These are phyloP conservation scores for Acanthococcus lagerstroemiae DNA, from an alignment of 2,888 invertebrate species.

Conservation along the genomic window DNA sequence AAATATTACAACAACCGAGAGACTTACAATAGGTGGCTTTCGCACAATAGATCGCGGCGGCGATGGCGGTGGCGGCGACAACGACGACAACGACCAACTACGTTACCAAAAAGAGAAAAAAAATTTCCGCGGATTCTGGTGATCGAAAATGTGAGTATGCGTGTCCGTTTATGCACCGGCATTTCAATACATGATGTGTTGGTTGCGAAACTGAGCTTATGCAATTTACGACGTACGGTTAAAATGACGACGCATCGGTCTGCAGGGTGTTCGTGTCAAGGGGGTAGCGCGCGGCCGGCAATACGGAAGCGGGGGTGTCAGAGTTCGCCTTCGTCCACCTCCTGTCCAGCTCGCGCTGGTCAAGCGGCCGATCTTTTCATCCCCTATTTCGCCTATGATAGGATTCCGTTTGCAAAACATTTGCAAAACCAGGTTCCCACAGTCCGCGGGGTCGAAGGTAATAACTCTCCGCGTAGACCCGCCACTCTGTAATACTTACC, in stretches of 20 bases:
- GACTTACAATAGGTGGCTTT: constrained; percentile 14
- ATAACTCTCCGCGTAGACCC: constrained; percentile 10
- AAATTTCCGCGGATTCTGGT: no score
- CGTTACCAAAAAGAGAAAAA: constrained; percentile 9
- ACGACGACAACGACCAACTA: not conserved
- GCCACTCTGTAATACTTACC: not conserved
- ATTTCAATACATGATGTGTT: constrained; percentile 27
- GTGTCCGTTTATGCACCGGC: constrained; percentile 26
- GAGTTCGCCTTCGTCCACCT: constrained; percentile 7
- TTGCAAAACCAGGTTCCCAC: constrained; percentile 28
- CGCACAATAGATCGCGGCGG: constrained; percentile 11
- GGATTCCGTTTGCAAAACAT: constrained; percentile 21
- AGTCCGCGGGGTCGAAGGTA: constrained; percentile 20
- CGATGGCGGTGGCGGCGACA: not conserved
- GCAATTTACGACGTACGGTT: constrained; percentile 18
- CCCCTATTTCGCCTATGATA: constrained; percentile 3
- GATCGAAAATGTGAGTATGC: no score
- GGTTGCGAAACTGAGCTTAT: constrained; percentile 29
- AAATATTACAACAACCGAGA: not conserved
- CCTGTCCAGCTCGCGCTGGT: not conserved
- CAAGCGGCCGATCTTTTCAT: constrained; percentile 7
- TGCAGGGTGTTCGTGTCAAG: constrained; percentile 4
- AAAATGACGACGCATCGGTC: constrained; percentile 25
- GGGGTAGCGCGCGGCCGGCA: not conserved
- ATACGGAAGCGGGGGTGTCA: constrained; percentile 17